phyloP scores from a whole-genome alignment of 2,888 invertebrate genomes.

The Acleris emargana region DNA sequence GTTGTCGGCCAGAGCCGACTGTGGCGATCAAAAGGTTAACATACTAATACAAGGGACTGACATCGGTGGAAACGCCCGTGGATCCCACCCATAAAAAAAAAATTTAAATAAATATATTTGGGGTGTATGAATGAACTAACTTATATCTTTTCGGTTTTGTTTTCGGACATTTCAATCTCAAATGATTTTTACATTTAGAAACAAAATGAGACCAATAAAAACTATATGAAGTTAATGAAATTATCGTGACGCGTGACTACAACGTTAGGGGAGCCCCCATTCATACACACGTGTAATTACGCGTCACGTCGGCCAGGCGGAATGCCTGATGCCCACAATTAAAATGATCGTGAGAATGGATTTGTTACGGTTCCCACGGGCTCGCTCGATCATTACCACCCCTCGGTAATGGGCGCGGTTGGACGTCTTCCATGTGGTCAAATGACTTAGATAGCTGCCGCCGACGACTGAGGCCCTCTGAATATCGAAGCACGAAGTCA shows the following conservation, averaged over 20 bases:
- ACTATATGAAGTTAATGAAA: conserved; percentile 3
- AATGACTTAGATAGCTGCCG: background rate
- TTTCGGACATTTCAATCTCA: too few species aligned
- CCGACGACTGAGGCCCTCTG: background rate
- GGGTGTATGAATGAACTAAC: too few species aligned
- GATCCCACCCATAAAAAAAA: too few species aligned
- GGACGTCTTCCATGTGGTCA: conserved; percentile 1
- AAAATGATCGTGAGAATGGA: conserved; percentile 39
- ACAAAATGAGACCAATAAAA: background rate
- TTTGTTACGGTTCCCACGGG: conserved; percentile 36
- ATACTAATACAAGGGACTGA: too few species aligned
- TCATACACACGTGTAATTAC: conserved; percentile 28
- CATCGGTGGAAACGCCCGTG: too few species aligned
- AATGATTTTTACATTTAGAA: background rate
- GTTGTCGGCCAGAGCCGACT: too few species aligned
- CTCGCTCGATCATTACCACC: conserved; percentile 25
- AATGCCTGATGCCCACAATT: conserved; percentile 38
- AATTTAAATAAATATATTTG: too few species aligned
- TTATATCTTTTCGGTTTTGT: too few species aligned
- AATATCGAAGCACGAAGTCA: too few species aligned
- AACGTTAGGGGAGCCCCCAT: conserved; percentile 17
- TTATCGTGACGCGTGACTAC: conserved; percentile 20
- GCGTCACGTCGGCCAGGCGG: conserved; percentile 24
- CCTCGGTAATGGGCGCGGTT: conserved; percentile 15
- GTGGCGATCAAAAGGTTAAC: too few species aligned